These are phyloP conservation scores for Nothoprocta perdicaria DNA, from an alignment of 2,113 vertebrate species.

Conservation along the genomic window DNA sequence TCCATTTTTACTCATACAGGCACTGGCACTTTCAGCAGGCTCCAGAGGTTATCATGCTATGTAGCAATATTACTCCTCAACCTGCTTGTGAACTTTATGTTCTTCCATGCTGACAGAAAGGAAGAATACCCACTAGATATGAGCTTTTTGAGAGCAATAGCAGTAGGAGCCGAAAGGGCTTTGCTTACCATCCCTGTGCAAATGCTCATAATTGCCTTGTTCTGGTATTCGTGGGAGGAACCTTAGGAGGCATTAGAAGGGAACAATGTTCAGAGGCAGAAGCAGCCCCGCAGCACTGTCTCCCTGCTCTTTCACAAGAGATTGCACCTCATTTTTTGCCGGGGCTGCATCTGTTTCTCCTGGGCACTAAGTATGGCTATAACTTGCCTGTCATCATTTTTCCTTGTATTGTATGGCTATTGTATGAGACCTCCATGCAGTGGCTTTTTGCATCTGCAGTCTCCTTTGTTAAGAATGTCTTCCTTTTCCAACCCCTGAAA, in stretches of 20 bases:
- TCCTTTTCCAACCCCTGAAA: slow-evolving; percentile 64
- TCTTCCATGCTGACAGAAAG: slow-evolving; percentile 51
- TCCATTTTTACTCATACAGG: slow-evolving; percentile 47
- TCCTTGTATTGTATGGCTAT: slow-evolving; percentile 75
- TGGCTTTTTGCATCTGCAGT: slow-evolving; percentile 73
- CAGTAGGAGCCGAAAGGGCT: slow-evolving; percentile 69
- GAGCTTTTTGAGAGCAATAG: slow-evolving; percentile 19
- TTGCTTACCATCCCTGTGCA: slow-evolving; percentile 69
- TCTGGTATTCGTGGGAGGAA: slow-evolving; percentile 62
- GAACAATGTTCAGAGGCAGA: background rate
- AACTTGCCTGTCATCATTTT: slow-evolving; percentile 43
- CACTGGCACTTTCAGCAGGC: slow-evolving; percentile 37
- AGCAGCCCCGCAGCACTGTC: background rate
- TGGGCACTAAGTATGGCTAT: slow-evolving; percentile 64
- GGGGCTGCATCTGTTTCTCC: background rate
- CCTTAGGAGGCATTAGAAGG: background rate
- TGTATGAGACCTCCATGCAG: slow-evolving; percentile 65
- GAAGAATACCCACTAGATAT: background rate
- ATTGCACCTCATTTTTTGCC: fast-evolving
- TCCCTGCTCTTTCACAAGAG: background rate
- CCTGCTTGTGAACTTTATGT: slow-evolving; percentile 73
- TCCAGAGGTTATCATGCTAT: slow-evolving; percentile 75
- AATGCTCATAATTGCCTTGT: slow-evolving; percentile 56
- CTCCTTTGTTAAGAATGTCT: slow-evolving; percentile 61
- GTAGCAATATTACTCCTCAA: slow-evolving; percentile 68